Conservation (phyloP, 2,113 vertebrate genomes). For the Notothenia rossii region DNA sequence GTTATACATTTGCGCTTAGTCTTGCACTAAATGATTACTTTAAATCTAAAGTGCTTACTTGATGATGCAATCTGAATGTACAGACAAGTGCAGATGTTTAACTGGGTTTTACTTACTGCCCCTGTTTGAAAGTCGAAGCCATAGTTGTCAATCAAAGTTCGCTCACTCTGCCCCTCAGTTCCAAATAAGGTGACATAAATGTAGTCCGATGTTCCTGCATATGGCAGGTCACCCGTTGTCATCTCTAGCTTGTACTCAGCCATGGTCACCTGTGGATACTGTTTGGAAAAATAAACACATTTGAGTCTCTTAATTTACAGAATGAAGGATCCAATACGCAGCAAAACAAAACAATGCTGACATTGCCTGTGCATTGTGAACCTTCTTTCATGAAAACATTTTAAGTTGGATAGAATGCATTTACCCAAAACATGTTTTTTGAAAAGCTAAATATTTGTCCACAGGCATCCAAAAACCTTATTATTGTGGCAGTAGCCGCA, state of each 20-base stretch:
- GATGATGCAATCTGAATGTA: not conserved
- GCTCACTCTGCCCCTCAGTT: constrained; percentile 50
- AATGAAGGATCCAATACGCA: not conserved
- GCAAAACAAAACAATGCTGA: not conserved
- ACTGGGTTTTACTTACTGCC: constrained; percentile 49
- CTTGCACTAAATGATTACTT: too few species aligned
- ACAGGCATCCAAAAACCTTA: too few species aligned
- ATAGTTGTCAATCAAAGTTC: constrained; percentile 62
- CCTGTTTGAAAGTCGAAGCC: constrained; percentile 52
- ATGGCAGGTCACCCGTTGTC: constrained; percentile 59
- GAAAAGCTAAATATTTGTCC: too few species aligned
- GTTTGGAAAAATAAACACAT: not conserved
- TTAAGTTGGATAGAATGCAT: not conserved
- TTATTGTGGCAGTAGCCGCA: too few species aligned
- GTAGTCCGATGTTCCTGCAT: constrained; percentile 53
- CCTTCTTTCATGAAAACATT: not conserved
- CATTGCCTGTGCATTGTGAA: too few species aligned
- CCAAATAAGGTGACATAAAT: too few species aligned
- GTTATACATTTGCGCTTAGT: too few species aligned
- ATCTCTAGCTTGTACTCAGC: constrained; percentile 70
- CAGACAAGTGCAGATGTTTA: not conserved
- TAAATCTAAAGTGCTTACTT: not conserved
- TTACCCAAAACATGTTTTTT: too few species aligned
- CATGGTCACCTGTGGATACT: constrained; percentile 35
- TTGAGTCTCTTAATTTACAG: not conserved